Evolutionary conservation across 2,113 vertebrate species (phyloP).

Genomic region (Hyaena hyaena): DNA sequence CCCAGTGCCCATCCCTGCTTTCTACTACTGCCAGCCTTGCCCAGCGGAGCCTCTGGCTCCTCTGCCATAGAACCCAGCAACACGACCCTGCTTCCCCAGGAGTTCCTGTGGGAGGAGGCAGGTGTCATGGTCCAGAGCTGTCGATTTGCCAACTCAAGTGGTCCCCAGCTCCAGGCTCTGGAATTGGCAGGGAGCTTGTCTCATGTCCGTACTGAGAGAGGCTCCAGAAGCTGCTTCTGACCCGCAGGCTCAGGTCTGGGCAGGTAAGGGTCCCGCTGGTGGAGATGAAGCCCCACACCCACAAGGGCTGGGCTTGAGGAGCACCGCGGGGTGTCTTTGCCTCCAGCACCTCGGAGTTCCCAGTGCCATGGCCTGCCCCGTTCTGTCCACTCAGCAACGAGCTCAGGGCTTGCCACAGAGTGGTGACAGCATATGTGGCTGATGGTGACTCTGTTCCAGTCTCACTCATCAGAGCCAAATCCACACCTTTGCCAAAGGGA

Average conservation of each 20-base stretch:
- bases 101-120: not conserved
- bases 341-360: not conserved
- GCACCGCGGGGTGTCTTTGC: fast-evolving
- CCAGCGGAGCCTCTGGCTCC: not conserved
- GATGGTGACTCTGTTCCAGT: not conserved
- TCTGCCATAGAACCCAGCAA: not conserved
- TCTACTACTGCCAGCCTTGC: not conserved
- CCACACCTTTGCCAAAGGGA: not conserved
- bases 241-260: not conserved
- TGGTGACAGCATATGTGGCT: not conserved
- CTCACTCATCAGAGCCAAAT: not conserved
- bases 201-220: not conserved
- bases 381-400: not conserved
- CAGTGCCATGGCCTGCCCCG: not conserved
- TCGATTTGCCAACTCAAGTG: not conserved
- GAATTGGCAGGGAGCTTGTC: not conserved
- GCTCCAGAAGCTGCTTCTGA: not conserved
- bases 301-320: not conserved
- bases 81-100: not conserved
- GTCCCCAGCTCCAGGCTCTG: not conserved
- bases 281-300: not conserved
- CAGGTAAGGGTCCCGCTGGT: not conserved
- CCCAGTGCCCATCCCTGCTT: not conserved
- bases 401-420: not conserved
- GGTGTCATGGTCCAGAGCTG: not conserved